Evolutionary conservation across 2,113 vertebrate species (phyloP).

Genomic region (Megalops atlanticus): DNA sequence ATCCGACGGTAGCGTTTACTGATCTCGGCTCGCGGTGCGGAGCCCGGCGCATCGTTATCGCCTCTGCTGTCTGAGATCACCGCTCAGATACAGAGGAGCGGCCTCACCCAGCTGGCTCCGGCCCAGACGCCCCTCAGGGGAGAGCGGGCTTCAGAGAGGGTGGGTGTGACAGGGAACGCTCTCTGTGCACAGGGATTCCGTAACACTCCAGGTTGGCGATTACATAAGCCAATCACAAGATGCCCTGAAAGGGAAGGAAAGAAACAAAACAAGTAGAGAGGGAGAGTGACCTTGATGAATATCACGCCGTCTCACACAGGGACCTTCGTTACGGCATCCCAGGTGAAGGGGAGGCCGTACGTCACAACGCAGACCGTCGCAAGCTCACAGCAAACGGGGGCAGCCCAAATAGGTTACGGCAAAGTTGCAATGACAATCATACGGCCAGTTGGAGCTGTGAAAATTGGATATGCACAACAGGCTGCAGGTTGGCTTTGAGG

Average conservation of each 20-base stretch:
- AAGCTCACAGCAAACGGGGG: neutral
- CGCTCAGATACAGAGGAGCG: neutral
- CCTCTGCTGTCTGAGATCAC: neutral
- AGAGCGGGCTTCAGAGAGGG: neutral
- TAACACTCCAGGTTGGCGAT: constrained; percentile 1
- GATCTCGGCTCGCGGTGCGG: neutral
- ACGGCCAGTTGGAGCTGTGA: neutral
- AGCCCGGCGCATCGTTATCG: neutral
- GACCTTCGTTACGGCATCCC: neutral
- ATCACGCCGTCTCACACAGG: too few species aligned
- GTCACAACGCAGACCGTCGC: neutral
- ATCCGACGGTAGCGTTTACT: neutral
- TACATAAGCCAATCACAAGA: constrained; percentile 29
- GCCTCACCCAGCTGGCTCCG: neutral
- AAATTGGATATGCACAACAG: neutral
- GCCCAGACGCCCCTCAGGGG: neutral
- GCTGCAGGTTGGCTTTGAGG: neutral
- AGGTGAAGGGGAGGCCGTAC: neutral
- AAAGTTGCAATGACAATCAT: neutral
- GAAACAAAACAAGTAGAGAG: neutral
- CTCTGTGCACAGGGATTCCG: neutral
- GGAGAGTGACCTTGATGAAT: neutral
- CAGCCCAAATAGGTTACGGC: neutral
- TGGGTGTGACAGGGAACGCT: neutral
- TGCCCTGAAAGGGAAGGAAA: neutral